Evolutionary conservation across 2,797 vertebrate genomes (phyloP).

Genomic region (Champsocephalus esox): DNA sequence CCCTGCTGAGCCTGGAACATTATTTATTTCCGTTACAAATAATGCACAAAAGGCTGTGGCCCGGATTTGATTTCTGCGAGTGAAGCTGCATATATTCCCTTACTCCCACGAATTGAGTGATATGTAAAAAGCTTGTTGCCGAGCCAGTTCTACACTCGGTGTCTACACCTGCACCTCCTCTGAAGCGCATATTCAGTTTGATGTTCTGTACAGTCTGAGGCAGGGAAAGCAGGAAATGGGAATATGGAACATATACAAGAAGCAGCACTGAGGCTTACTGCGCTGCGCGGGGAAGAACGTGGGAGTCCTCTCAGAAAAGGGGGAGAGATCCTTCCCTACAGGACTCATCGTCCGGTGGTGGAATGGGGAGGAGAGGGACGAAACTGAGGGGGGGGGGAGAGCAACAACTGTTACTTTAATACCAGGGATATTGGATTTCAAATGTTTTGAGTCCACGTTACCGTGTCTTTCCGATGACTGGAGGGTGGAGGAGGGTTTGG

Average conservation of each 20-base stretch:
- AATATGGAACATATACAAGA: too few species aligned
- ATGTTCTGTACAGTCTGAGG: neutral
- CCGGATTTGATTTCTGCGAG: neutral
- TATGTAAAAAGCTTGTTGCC: neutral
- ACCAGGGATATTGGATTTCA: too few species aligned
- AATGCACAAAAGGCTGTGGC: conserved; percentile 34
- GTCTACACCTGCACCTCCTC: conserved; percentile 9
- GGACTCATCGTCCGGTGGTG: conserved; percentile 72
- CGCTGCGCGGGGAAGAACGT: conserved; percentile 75
- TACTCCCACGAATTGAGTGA: conserved; percentile 9
- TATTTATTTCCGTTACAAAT: conserved; percentile 40
- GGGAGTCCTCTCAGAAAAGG: conserved; percentile 72
- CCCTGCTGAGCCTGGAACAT: conserved; percentile 15
- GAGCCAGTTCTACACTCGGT: conserved; percentile 34
- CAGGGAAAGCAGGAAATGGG: neutral
- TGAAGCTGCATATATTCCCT: conserved; percentile 2
- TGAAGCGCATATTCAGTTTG: neutral
- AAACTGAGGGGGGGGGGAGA: conserved; percentile 36
- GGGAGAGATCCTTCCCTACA: conserved; percentile 70
- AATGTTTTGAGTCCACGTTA: conserved; percentile 72
- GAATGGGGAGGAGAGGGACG: conserved; percentile 67
- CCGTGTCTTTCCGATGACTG: conserved; percentile 89
- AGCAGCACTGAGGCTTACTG: conserved; percentile 64
- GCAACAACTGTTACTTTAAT: neutral
- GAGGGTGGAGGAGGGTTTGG: conserved; percentile 89